Conservation (phyloP, 2,888 invertebrate genomes). For the Cyaniris semiargus region DNA sequence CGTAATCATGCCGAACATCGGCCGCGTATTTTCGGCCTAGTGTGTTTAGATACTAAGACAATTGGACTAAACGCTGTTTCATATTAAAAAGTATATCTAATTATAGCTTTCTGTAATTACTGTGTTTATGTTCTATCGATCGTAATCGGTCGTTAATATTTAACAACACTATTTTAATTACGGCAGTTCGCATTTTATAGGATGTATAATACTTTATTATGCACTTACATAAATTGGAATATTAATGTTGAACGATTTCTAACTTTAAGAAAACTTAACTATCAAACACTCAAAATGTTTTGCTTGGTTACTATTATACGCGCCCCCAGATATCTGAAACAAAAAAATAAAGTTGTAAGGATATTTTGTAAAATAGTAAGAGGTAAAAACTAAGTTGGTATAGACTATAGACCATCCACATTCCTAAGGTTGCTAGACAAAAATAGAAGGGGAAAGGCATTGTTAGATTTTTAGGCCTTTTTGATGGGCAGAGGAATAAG, state of each 20-base stretch:
- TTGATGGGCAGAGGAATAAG: too few relatives aligned
- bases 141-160: neutral
- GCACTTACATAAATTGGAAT: neutral
- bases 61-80: neutral
- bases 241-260: neutral
- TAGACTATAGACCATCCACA: too few relatives aligned
- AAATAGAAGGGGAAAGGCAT: too few relatives aligned
- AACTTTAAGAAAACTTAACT: neutral
- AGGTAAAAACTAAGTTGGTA: neutral
- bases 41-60: too few relatives aligned
- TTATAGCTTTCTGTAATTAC: neutral
- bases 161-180: neutral
- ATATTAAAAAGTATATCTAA: neutral
- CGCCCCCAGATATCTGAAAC: conserved; percentile 19
- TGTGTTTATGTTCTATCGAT: conserved; percentile 4
- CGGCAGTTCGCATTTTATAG: neutral
- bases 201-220: neutral
- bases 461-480: too few relatives aligned
- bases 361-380: neutral
- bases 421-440: too few relatives aligned
- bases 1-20: too few relatives aligned
- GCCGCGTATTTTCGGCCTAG: too few relatives aligned
- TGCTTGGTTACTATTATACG: neutral
- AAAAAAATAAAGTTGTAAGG: neutral
- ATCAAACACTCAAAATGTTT: neutral